Base-by-base conservation (phyloP, 1,140 invertebrate genomes). In the Pseudomyrmex flavicornis region DNA sequence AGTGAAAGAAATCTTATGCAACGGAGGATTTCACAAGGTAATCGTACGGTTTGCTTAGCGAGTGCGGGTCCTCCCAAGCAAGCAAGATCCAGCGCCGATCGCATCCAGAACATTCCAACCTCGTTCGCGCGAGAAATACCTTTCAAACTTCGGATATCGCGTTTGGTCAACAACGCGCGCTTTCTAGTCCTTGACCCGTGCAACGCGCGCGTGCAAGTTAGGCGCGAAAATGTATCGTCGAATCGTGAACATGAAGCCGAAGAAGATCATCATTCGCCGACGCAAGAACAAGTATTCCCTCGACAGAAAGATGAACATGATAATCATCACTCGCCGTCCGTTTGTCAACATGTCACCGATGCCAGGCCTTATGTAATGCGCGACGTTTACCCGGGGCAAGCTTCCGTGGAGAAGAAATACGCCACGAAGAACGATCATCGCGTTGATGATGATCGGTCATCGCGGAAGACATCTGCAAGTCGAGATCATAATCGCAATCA, bases 281-380 rank as follows among this genome's bases (percentile, higher is more conserved):
- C 76, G 76, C 22, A 80, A 50, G 66, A 70, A 80, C 22, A 80
- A 80, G 22, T 80, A 80, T 13, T 80, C 76, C n/a, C 15, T 80
- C 12, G 76, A 66, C 13, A 80, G 76, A 56, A 80, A 61, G 56
- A 80, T 80, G 76, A 80, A 72, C 54, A 80, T 44, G 76, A 80
- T 80, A 59, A 72, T 80, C 20, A 80, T 80, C 15, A 80, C 54
- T 44, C 76, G 66, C 2, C 66, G 66, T 50, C 56, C 76, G 3
- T 80, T 80, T 7, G 44, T 62, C 54, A 70, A 50, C 35, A 86
- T 77, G 69, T 72, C 82, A 46, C 35, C 46, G 66, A 0, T 9
- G 50, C 13, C 15, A 44, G 44, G 17, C 15, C 65, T 69, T n/a
- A 8, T 22, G 26, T 17, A 44, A 26, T 20, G 48, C 35, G 52